These are phyloP conservation scores for Euproctis similis DNA, from an alignment of 2,888 invertebrate species.

Conservation along the genomic window DNA sequence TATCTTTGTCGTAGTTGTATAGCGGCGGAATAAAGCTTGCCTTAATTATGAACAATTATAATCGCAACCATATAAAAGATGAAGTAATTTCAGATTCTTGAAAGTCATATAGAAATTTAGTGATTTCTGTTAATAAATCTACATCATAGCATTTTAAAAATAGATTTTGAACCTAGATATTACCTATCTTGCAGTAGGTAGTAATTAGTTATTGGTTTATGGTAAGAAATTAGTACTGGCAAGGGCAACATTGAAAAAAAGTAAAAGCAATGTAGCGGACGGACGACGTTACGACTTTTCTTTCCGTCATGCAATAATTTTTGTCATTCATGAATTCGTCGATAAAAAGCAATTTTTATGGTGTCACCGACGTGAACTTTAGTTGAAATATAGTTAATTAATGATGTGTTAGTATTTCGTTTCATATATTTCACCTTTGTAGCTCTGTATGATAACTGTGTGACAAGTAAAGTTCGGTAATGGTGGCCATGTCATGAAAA, in stretches of 20 bases:
- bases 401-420: slow-evolving; percentile 71
- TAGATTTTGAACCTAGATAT: no score
- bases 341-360: slow-evolving; percentile 64
- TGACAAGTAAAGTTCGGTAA: slow-evolving; percentile 72
- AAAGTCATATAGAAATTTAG: no score
- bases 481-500: slow-evolving; percentile 78
- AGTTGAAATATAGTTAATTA: slow-evolving; percentile 59
- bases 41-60: no score
- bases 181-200: no score
- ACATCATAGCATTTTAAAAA: no score
- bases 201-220: no score
- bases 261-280: slow-evolving; percentile 59
- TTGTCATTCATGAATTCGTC: slow-evolving; percentile 73
- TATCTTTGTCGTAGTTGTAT: no score
- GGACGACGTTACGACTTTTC: slow-evolving; percentile 74
- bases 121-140: no score
- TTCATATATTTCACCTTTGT: slow-evolving; percentile 57
- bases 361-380: slow-evolving; percentile 62
- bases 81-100: no score
- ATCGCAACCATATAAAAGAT: no score
- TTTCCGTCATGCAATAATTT: slow-evolving; percentile 76
- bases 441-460: slow-evolving; percentile 68
- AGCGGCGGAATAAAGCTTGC: no score
- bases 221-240: not conserved
- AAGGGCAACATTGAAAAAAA: slow-evolving; percentile 37